Conservation (phyloP, 1,140 invertebrate genomes). For the Anoplolepis gracilipes region DNA sequence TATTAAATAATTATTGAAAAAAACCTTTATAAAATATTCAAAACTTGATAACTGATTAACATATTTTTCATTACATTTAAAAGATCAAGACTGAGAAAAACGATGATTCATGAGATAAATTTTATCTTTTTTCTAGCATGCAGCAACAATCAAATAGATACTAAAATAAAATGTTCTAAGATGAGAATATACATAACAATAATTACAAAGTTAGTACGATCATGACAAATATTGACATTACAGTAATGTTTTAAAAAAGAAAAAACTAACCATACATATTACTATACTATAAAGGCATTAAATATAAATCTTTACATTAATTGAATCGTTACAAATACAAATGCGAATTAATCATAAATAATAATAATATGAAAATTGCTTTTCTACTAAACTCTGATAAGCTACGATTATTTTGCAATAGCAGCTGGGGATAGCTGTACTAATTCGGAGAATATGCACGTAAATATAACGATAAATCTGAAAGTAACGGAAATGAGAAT, state of each 20-base stretch:
- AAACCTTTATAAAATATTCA: no score
- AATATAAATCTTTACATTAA: neutral
- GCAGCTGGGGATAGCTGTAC: no score
- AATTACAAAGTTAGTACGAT: no score
- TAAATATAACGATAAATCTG: conserved; percentile 53
- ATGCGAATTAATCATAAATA: neutral
- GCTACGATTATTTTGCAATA: conserved; percentile 28
- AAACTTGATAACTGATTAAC: no score
- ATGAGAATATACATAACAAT: neutral
- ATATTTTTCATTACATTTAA: neutral
- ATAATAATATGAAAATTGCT: conserved; percentile 4
- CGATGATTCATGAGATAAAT: neutral
- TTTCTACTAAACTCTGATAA: conserved; percentile 32
- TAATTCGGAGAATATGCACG: conserved; percentile 15
- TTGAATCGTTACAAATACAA: neutral
- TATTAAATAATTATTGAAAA: no score
- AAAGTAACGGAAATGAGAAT: conserved; percentile 48
- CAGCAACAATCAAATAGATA: conserved; percentile 12
- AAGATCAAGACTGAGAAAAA: neutral
- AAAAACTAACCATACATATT: neutral
- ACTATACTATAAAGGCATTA: neutral
- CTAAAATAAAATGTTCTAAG: neutral
- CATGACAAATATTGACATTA: no score
- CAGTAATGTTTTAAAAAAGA: neutral
- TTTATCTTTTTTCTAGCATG: neutral